A percentile compares a stretch with the other conserved stretches of the same genome.
Evolutionary conservation across 2,888 invertebrate genomes (phyloP).

Genomic region (Conus canariensis): DNA sequence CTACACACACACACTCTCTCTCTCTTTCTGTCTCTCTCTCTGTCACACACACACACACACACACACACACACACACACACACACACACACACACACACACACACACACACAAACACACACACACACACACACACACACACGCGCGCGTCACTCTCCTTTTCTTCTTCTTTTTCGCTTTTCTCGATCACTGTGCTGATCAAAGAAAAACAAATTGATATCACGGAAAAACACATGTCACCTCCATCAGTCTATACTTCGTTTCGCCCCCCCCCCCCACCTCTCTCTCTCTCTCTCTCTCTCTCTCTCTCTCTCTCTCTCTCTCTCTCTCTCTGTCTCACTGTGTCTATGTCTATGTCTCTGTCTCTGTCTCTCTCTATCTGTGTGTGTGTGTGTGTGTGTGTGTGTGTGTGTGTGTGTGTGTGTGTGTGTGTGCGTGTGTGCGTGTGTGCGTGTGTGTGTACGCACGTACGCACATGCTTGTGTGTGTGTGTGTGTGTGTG

Average conservation of each 20-base stretch:
- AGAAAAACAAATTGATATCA: no score
- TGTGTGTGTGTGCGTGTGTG: no score
- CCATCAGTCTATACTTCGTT: background rate
- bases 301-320: slow-evolving; percentile 18
- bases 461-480: no score
- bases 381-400: background rate
- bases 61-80: no score
- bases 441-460: no score
- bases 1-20: background rate
- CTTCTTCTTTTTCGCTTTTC: background rate
- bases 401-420: no score
- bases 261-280: background rate
- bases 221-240: background rate
- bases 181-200: no score
- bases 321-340: background rate
- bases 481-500: no score
- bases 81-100: no score
- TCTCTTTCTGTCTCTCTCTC: background rate
- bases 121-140: background rate
- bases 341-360: background rate
- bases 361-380: background rate
- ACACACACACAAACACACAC: no score
- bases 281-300: slow-evolving; percentile 18
- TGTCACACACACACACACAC: background rate
- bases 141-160: background rate